phyloP scores from a whole-genome alignment of 53 echinoderm and acorn worm genomes.

The Stichopus horrens region DNA sequence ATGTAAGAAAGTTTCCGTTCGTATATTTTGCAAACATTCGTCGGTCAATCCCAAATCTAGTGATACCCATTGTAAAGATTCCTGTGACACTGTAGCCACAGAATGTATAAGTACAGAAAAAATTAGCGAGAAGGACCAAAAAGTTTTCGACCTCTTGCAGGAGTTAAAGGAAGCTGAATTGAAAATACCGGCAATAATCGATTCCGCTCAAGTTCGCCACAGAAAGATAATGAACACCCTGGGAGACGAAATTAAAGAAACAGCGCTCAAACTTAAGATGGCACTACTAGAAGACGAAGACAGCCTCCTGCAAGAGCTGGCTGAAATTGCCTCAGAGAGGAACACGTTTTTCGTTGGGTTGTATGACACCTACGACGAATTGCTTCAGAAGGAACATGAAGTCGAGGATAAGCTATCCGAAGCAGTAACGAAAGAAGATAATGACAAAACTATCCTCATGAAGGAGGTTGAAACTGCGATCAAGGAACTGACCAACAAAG shows the following conservation, averaged over 20 bases:
- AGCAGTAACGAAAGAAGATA: neutral
- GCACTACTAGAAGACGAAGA: slow-evolving; percentile 4
- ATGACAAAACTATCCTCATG: neutral
- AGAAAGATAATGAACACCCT: neutral
- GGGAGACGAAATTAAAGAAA: neutral
- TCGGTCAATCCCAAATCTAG: neutral
- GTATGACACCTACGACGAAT: slow-evolving; percentile 21
- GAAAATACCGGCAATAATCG: neutral
- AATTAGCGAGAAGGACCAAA: neutral
- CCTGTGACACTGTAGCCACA: neutral
- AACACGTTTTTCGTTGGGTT: neutral
- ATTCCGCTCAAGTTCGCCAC: neutral
- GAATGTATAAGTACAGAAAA: neutral
- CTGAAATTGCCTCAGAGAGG: neutral
- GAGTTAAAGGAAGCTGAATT: neutral
- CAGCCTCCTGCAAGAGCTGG: slow-evolving; percentile 1
- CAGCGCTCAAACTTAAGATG: neutral
- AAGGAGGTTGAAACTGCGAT: neutral
- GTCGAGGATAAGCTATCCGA: neutral
- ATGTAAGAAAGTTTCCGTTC: slow-evolving; percentile 20
- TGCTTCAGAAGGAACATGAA: slow-evolving; percentile 17
- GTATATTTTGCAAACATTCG: slow-evolving; percentile 35
- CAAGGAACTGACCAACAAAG: neutral
- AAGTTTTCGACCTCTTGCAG: neutral
- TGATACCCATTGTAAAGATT: neutral